Percentiles rank a stretch among this genome's conserved stretches.
Evolutionary conservation across 2,888 invertebrate genomes (phyloP).

Genomic region (Oscheius sp.): DNA sequence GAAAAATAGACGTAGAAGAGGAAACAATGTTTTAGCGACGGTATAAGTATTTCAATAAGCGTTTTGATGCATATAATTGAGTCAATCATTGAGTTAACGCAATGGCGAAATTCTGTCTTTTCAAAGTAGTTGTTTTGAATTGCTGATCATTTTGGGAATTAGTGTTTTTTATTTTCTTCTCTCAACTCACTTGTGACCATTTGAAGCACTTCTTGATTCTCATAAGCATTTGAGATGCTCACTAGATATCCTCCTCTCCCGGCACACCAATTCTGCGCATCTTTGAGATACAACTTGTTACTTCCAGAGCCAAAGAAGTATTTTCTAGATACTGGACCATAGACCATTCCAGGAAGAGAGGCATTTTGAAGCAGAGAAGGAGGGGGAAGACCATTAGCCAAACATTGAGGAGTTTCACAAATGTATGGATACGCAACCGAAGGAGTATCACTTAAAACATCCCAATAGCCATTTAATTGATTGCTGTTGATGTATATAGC

Average conservation of each 20-base stretch:
- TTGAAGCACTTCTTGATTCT: slow-evolving; percentile 14
- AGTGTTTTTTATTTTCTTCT: too few species aligned
- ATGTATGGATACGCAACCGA: slow-evolving; percentile 12
- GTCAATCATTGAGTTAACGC: too few species aligned
- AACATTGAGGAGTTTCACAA: slow-evolving; percentile 22
- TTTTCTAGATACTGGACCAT: slow-evolving; percentile 9
- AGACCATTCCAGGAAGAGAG: slow-evolving; percentile 18
- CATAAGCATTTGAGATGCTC: slow-evolving; percentile 3
- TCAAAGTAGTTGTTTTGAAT: too few species aligned
- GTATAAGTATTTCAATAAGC: too few species aligned
- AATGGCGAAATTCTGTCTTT: too few species aligned
- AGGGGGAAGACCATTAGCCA: slow-evolving; percentile 8
- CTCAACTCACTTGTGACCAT: slow-evolving; percentile 20
- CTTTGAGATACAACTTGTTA: slow-evolving; percentile 13
- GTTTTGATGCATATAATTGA: too few species aligned
- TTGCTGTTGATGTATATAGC: slow-evolving; percentile 16
- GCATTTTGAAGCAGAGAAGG: slow-evolving; percentile 17
- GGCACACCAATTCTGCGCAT: background rate
- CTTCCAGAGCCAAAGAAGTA: slow-evolving; percentile 22
- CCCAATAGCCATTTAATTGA: slow-evolving; percentile 6
- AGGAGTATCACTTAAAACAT: slow-evolving; percentile 7
- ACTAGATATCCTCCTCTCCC: slow-evolving; percentile 16
- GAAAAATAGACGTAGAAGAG: background rate
- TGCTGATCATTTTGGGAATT: too few species aligned
- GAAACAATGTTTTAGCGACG: too few species aligned